Conservation (phyloP, 2,113 vertebrate genomes). For the Crotalus viridis region DNA sequence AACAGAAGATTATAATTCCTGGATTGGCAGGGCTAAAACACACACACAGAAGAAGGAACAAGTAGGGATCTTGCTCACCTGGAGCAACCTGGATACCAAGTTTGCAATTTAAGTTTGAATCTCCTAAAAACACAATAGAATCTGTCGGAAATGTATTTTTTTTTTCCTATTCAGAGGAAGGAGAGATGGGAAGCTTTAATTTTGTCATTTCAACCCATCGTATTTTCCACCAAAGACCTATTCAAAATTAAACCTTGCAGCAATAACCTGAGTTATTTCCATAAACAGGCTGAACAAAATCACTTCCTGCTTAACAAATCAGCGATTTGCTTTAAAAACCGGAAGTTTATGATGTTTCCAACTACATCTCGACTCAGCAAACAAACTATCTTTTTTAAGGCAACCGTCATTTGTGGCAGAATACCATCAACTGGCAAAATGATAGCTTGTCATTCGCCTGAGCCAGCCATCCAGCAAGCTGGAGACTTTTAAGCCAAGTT, state of each 20-base stretch:
- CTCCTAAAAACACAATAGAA: not conserved
- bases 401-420: not conserved
- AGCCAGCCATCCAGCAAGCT: not conserved
- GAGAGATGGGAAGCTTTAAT: not conserved
- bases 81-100: not conserved
- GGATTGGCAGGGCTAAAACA: not conserved
- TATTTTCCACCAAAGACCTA: not conserved
- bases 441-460: not conserved
- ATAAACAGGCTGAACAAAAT: not conserved
- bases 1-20: slow-evolving; percentile 28
- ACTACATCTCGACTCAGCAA: not conserved
- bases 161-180: not conserved
- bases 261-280: not conserved
- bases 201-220: not conserved
- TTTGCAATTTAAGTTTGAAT: not conserved
- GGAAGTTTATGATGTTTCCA: not conserved
- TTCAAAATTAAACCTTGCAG: not conserved
- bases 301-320: not conserved
- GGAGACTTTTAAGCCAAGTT: not conserved
- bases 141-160: not conserved
- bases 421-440: not conserved
- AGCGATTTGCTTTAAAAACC: not conserved
- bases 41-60: not conserved
- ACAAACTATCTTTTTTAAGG: not conserved
- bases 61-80: too few relatives aligned